Percentiles rank a stretch among this genome's conserved stretches.
These are phyloP conservation scores for Amphilophus citrinellus DNA, from an alignment of 2,113 vertebrate species.

Conservation along the genomic window DNA sequence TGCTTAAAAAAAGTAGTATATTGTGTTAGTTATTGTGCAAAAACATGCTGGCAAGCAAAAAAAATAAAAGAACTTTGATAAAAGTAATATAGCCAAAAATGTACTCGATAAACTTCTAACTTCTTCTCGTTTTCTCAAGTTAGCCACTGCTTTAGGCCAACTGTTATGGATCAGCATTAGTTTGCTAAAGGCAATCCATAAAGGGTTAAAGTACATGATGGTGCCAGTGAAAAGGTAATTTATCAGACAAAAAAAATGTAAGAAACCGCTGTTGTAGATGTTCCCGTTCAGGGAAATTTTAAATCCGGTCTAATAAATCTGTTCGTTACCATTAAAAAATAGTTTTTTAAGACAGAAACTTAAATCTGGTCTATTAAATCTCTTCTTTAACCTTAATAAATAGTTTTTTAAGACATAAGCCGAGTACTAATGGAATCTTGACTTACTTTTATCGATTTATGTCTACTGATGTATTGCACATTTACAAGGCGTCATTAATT, in stretches of 20 bases:
- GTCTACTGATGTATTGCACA: constrained; percentile 22
- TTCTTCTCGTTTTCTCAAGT: background rate
- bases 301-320: background rate
- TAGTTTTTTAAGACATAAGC: background rate
- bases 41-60: background rate
- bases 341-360: background rate
- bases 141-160: background rate
- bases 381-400: constrained; percentile 5
- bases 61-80: background rate
- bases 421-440: background rate
- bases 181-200: background rate
- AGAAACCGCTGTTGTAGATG: background rate
- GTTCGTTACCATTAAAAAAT: background rate
- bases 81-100: background rate
- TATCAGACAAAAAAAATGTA: background rate
- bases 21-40: background rate
- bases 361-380: background rate
- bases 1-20: background rate
- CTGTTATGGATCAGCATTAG: background rate
- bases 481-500: constrained; percentile 20
- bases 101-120: background rate
- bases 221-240: background rate
- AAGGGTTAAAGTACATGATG: background rate
- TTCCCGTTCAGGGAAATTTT: background rate
- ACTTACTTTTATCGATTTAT: background rate